phyloP scores from a whole-genome alignment of 2,113 vertebrate genomes.

The Saguinus midas region DNA sequence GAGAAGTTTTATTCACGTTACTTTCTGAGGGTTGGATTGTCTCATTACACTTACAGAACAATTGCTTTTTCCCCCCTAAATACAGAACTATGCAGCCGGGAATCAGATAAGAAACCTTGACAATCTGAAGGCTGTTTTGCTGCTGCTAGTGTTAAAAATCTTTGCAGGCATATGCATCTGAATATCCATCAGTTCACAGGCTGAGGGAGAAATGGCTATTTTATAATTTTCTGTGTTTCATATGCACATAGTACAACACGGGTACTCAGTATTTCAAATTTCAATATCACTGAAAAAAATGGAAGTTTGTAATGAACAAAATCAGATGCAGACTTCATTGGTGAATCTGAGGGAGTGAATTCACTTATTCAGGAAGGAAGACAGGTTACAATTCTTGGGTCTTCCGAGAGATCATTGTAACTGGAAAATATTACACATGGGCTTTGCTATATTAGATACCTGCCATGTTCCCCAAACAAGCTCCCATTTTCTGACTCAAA shows the following conservation, averaged over 20 bases:
- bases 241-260: fast-evolving
- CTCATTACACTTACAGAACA: not conserved
- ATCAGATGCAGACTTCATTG: not conserved
- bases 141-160: not conserved
- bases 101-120: not conserved
- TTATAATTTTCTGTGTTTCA: not conserved
- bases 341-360: not conserved
- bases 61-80: not conserved
- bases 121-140: not conserved
- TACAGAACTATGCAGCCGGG: not conserved
- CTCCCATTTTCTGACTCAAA: not conserved
- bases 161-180: not conserved
- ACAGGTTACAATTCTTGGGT: too few species aligned
- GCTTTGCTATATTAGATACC: too few species aligned
- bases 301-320: not conserved
- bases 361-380: not conserved
- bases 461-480: too few species aligned
- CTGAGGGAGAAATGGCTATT: not conserved
- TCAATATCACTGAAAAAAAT: not conserved
- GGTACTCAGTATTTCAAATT: not conserved
- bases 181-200: not conserved
- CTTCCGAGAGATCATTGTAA: not conserved
- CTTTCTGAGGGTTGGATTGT: not conserved
- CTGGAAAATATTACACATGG: not conserved
- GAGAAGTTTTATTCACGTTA: not conserved